Conservation (phyloP, 1,140 invertebrate species). For the Luehdorfia chinensis region DNA sequence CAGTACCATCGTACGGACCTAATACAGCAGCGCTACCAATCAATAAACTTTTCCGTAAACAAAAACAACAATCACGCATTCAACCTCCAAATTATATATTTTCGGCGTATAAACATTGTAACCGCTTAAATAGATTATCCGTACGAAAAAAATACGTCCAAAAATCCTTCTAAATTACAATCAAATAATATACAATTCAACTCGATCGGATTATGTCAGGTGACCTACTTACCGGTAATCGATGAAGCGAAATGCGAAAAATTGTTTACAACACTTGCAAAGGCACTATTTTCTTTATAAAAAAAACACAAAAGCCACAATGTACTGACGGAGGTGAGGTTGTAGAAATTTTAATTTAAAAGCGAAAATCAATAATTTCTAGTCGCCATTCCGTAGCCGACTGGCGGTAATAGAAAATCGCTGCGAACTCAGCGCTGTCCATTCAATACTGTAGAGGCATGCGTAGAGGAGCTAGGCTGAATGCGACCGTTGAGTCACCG, state of each 20-base stretch:
- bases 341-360: constrained; percentile 48
- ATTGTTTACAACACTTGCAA: constrained; percentile 31
- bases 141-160: too few relatives aligned
- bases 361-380: constrained; percentile 56
- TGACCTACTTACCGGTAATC: constrained; percentile 56
- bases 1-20: background rate
- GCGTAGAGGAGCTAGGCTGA: constrained; percentile 45
- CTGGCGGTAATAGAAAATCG: constrained; percentile 34
- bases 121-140: too few relatives aligned
- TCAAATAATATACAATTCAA: constrained; percentile 2
- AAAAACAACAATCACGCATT: constrained; percentile 5
- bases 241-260: constrained; percentile 27
- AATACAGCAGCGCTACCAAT: background rate
- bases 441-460: constrained; percentile 66
- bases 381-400: constrained; percentile 32
- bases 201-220: constrained; percentile 18
- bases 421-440: constrained; percentile 36
- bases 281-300: constrained; percentile 56
- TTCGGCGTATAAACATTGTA: background rate
- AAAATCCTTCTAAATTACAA: too few relatives aligned
- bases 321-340: constrained; percentile 29
- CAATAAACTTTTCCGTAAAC: constrained; percentile 6
- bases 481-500: too few relatives aligned
- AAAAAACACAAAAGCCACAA: constrained; percentile 39
- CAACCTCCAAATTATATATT: constrained; percentile 1